Conservation (phyloP, 2,888 invertebrate species). For the Sinelater perroti region DNA sequence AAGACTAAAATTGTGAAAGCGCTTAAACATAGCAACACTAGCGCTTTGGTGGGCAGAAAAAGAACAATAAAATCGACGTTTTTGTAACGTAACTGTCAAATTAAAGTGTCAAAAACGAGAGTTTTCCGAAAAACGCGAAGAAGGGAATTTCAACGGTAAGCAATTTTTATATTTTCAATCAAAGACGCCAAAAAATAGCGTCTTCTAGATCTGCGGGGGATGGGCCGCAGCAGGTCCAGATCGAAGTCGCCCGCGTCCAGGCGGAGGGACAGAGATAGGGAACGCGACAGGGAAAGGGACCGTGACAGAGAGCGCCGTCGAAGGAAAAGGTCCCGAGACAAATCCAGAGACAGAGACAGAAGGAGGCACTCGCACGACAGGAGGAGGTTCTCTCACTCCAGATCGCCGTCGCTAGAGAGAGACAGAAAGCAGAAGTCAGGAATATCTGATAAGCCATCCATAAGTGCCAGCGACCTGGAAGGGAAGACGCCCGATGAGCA, state of each 20-base stretch:
- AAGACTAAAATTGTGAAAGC: too few relatives aligned
- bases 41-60: slow-evolving; percentile 56
- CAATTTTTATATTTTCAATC: slow-evolving; percentile 28
- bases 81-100: slow-evolving; percentile 50
- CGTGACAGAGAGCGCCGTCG: slow-evolving; percentile 60
- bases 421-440: slow-evolving; percentile 49
- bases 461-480: slow-evolving; percentile 85
- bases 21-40: slow-evolving; percentile 48
- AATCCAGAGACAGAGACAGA: slow-evolving; percentile 57
- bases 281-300: slow-evolving; percentile 60
- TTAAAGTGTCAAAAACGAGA: slow-evolving; percentile 41
- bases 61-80: slow-evolving; percentile 58
- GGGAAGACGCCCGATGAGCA: slow-evolving; percentile 91
- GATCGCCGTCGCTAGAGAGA: slow-evolving; percentile 51
- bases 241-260: slow-evolving; percentile 63
- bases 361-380: slow-evolving; percentile 61
- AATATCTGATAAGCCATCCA: slow-evolving; percentile 65
- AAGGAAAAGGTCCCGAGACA: slow-evolving; percentile 58
- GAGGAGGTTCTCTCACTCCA: slow-evolving; percentile 58
- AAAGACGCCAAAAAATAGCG: background rate
- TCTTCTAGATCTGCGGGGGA: slow-evolving; percentile 40
- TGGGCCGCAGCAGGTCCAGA: slow-evolving; percentile 65
- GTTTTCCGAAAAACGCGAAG: slow-evolving; percentile 33
- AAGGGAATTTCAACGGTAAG: slow-evolving; percentile 24
- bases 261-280: slow-evolving; percentile 62